Conservation (phyloP, 1,140 invertebrate species). For the Aplysia californica region DNA sequence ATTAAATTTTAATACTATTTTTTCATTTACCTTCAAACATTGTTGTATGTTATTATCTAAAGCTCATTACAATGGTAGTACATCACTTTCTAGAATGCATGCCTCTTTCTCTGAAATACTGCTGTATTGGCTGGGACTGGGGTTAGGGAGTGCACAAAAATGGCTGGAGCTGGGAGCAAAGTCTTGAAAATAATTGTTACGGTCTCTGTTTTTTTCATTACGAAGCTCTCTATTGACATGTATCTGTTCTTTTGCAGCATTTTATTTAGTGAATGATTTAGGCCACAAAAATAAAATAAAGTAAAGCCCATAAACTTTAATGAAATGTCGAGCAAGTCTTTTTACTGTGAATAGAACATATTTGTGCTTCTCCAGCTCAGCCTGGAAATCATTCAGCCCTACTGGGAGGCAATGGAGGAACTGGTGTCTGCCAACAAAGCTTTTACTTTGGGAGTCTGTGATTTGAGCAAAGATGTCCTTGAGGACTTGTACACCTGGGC, state of each 20-base stretch:
- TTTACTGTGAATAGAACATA: not conserved
- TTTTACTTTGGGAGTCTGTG: conserved; percentile 85
- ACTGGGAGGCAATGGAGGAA: conserved; percentile 81
- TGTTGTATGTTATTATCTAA: no score
- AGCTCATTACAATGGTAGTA: no score
- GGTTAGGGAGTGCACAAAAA: no score
- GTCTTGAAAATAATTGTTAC: no score
- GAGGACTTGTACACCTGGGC: conserved; percentile 82
- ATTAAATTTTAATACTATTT: no score
- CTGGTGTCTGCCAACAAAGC: conserved; percentile 76
- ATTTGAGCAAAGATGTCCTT: conserved; percentile 86
- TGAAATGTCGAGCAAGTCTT: not conserved
- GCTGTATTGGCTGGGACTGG: no score
- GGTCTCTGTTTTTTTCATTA: not conserved
- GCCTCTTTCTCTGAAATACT: no score
- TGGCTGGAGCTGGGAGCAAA: no score
- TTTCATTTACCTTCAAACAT: no score
- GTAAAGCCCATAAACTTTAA: not conserved
- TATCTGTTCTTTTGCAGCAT: not conserved
- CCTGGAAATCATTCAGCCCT: conserved; percentile 75
- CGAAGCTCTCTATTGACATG: not conserved
- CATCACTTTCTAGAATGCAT: no score
- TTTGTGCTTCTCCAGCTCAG: conserved; percentile 32
- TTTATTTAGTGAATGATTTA: not conserved
- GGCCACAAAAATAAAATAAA: not conserved